Percentiles rank a stretch among this genome's conserved stretches.
These are phyloP conservation scores for Cephus pulcher DNA, from an alignment of 2,888 invertebrate genomes.

Conservation along the genomic window DNA sequence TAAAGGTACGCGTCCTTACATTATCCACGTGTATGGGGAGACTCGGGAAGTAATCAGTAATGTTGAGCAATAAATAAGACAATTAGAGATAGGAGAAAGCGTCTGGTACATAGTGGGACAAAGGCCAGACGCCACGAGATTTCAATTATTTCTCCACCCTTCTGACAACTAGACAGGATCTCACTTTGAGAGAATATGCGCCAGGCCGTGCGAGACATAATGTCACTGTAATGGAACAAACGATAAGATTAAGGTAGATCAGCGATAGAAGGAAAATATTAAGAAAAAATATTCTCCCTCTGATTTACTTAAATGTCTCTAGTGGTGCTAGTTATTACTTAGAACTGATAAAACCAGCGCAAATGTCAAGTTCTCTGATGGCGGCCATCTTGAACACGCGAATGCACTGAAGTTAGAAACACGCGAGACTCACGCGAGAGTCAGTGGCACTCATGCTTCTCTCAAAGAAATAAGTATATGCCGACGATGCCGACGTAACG, in stretches of 20 bases:
- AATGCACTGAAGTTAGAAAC: not conserved
- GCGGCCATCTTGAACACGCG: not conserved
- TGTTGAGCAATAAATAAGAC: slow-evolving; percentile 15
- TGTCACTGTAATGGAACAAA: not conserved
- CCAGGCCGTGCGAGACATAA: not conserved
- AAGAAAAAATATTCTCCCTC: not conserved
- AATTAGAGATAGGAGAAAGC: slow-evolving; percentile 20
- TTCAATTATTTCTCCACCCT: not conserved
- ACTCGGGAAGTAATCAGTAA: slow-evolving; percentile 1
- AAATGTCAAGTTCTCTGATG: not conserved
- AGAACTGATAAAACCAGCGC: not conserved
- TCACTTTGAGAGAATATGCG: not conserved
- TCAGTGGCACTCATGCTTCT: not conserved
- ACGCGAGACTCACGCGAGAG: too few species aligned
- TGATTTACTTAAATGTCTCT: not conserved
- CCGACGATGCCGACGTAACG: not conserved
- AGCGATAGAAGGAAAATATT: not conserved
- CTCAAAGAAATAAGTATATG: not conserved
- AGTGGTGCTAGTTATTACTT: not conserved
- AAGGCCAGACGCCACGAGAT: slow-evolving; percentile 12
- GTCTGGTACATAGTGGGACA: slow-evolving; percentile 16
- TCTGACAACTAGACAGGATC: not conserved
- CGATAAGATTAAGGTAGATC: not conserved
- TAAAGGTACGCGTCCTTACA: not conserved
- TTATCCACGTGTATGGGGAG: not conserved